phyloP scores from a whole-genome alignment of 2,888 invertebrate genomes.

The Sphaerophoria rueppellii region DNA sequence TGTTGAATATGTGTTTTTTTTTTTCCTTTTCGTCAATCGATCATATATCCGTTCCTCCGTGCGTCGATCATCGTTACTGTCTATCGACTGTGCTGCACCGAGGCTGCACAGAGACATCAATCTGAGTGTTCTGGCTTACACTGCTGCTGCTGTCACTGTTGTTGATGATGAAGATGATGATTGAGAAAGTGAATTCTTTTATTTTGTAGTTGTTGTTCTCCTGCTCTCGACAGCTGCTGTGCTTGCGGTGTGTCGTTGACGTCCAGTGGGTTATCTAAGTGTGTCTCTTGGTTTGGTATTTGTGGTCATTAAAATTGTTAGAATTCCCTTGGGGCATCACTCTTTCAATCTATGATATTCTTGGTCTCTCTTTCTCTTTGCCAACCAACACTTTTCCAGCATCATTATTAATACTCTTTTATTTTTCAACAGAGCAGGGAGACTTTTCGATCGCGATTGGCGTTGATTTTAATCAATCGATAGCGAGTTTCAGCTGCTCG shows the following conservation, averaged over 20 bases:
- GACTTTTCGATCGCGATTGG: slow-evolving; percentile 48
- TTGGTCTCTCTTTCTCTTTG: neutral
- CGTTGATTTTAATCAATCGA: slow-evolving; percentile 68
- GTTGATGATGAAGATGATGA: neutral
- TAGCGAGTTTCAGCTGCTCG: slow-evolving; percentile 13
- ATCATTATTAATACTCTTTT: slow-evolving; percentile 48
- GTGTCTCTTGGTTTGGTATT: slow-evolving; percentile 70
- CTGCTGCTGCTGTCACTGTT: neutral
- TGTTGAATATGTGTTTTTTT: slow-evolving; percentile 37
- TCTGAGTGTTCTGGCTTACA: slow-evolving; percentile 24
- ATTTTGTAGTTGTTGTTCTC: slow-evolving; percentile 9
- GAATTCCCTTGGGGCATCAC: slow-evolving; percentile 70
- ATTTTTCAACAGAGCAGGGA: slow-evolving; percentile 4
- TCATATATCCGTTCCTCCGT: slow-evolving; percentile 2
- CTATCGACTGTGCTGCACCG: slow-evolving; percentile 32
- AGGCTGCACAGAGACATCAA: slow-evolving; percentile 60
- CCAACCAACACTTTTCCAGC: slow-evolving; percentile 43
- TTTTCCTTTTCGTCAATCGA: too few relatives aligned
- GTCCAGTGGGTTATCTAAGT: slow-evolving; percentile 55
- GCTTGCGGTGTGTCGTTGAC: slow-evolving; percentile 12
- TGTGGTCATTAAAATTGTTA: slow-evolving; percentile 68
- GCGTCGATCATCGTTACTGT: slow-evolving; percentile 48
- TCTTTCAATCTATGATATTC: slow-evolving; percentile 55
- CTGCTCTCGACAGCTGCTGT: too few relatives aligned
- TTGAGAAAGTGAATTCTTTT: slow-evolving; percentile 51